Conservation (phyloP, 2,888 invertebrate genomes). For the Malthinus flaveolus region DNA sequence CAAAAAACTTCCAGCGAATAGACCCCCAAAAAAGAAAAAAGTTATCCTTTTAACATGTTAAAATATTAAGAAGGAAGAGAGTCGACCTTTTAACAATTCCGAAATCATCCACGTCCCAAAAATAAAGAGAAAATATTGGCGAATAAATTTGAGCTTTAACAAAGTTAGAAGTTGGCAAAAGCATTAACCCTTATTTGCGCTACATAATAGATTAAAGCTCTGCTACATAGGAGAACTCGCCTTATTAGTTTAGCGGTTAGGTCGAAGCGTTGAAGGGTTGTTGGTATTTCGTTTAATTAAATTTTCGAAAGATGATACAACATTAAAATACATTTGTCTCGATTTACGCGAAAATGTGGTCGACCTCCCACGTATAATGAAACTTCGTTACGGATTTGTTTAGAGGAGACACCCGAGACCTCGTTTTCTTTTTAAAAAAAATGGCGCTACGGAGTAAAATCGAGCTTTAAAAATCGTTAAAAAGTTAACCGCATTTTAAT, state of each 20-base stretch:
- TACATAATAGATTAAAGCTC: constrained; percentile 2
- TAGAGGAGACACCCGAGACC: no score
- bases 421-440: no score
- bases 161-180: neutral
- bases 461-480: neutral
- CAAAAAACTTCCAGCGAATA: neutral
- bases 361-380: no score
- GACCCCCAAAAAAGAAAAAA: neutral
- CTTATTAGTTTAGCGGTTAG: constrained; percentile 4
- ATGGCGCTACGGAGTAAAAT: neutral
- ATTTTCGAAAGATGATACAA: neutral
- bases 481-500: constrained; percentile 11
- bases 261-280: no score
- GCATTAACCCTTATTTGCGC: neutral
- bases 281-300: neutral
- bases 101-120: no score
- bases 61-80: neutral
- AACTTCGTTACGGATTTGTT: no score
- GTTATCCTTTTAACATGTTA: neutral
- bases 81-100: neutral
- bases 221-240: neutral
- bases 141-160: no score
- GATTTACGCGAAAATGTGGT: no score
- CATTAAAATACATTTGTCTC: no score
- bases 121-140: no score